Percentiles rank a stretch among this genome's conserved stretches.
Conservation (phyloP, 1,140 invertebrate genomes). For the Orius laevigatus region DNA sequence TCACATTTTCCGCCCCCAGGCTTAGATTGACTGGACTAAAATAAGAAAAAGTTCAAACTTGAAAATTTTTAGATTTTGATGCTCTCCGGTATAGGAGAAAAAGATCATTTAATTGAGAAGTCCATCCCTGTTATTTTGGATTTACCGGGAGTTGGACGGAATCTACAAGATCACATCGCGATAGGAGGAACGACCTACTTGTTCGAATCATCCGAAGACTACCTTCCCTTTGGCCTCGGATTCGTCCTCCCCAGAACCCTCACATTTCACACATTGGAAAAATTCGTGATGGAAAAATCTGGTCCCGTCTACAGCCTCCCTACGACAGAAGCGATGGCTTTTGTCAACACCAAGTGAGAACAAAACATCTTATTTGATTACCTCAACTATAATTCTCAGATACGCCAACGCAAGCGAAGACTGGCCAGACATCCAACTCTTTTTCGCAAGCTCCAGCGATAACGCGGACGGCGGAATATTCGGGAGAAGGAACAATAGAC, state of each 20-base stretch:
- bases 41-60: too few species aligned
- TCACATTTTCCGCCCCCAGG: too few species aligned
- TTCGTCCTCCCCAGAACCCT: constrained; percentile 41
- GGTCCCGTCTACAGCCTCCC: constrained; percentile 49
- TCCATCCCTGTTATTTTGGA: constrained; percentile 37
- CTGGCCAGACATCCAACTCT: constrained; percentile 63
- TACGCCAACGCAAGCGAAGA: constrained; percentile 42
- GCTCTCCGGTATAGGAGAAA: constrained; percentile 59
- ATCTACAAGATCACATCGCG: constrained; percentile 62
- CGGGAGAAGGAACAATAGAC: constrained; percentile 42
- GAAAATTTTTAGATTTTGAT: constrained; percentile 41
- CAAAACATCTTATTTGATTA: not conserved
- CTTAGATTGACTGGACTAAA: too few species aligned
- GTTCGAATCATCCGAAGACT: constrained; percentile 30
- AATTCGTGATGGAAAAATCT: constrained; percentile 35
- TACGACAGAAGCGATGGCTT: constrained; percentile 56
- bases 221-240: constrained; percentile 30
- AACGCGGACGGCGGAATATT: constrained; percentile 59
- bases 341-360: constrained; percentile 46
- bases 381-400: constrained; percentile 18
- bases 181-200: constrained; percentile 42
- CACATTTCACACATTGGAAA: constrained; percentile 31
- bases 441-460: constrained; percentile 49
- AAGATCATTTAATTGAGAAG: constrained; percentile 33
- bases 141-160: constrained; percentile 58